These are phyloP conservation scores for Magallana gigas DNA, from an alignment of 1,140 invertebrate species.

Conservation along the genomic window DNA sequence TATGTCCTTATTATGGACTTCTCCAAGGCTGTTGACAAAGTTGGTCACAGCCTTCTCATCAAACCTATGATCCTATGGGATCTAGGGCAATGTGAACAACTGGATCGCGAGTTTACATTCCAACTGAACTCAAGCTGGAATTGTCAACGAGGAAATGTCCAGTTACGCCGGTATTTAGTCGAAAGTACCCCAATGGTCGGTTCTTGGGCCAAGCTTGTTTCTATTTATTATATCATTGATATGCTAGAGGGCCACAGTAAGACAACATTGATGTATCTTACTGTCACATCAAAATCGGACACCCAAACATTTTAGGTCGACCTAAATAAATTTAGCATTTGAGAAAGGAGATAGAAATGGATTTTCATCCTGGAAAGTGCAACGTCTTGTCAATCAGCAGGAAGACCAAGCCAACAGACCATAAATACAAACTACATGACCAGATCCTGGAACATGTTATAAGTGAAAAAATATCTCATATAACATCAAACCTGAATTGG, in stretches of 20 bases:
- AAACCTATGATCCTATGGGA: conserved; percentile 53
- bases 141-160: conserved; percentile 48
- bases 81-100: conserved; percentile 39
- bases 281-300: background rate
- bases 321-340: conserved; percentile 23
- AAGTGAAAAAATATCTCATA: conserved; percentile 7
- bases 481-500: conserved; percentile 24
- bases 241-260: conserved; percentile 36
- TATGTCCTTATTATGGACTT: conserved; percentile 57
- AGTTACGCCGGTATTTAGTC: conserved; percentile 34
- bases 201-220: conserved; percentile 51
- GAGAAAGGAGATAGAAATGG: conserved; percentile 41
- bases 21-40: conserved; percentile 60
- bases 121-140: conserved; percentile 46
- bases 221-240: conserved; percentile 60
- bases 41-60: conserved; percentile 52
- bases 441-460: conserved; percentile 7
- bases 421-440: conserved; percentile 9
- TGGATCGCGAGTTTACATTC: conserved; percentile 54
- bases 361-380: conserved; percentile 47
- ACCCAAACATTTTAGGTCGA: background rate
- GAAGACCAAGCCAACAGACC: background rate
- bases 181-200: conserved; percentile 58
- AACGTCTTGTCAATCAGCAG: background rate
- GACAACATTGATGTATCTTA: conserved; percentile 8